phyloP scores from a whole-genome alignment of 2,888 invertebrate genomes.

The Ectemnius continuus region DNA sequence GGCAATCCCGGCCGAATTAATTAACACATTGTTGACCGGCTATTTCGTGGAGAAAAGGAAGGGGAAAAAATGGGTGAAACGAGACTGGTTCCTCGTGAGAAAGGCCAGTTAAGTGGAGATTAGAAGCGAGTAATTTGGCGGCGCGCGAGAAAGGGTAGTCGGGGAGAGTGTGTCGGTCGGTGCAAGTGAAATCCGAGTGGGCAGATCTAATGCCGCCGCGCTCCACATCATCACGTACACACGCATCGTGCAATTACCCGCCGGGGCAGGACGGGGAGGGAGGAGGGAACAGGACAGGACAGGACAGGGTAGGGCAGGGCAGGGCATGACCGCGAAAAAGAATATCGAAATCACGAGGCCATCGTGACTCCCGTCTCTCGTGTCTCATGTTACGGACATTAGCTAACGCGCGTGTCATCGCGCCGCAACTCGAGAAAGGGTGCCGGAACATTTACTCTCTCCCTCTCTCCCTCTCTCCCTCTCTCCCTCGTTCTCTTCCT shows the following conservation, averaged over 20 bases:
- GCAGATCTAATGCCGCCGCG: conserved; percentile 73
- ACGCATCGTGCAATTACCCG: conserved; percentile 39
- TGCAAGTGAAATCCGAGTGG: conserved; percentile 73
- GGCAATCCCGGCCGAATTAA: no score
- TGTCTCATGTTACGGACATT: conserved; percentile 62
- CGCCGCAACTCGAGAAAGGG: conserved; percentile 44
- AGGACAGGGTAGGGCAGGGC: conserved; percentile 29
- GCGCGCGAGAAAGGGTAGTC: conserved; percentile 23
- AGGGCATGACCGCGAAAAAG: conserved; percentile 32
- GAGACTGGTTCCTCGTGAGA: background rate
- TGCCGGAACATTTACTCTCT: conserved; percentile 16
- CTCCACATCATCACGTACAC: conserved; percentile 73
- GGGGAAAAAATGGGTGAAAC: no score
- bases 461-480: no score
- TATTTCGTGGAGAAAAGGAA: no score
- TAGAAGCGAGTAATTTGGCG: conserved; percentile 7
- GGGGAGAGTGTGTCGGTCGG: conserved; percentile 49
- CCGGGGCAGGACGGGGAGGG: conserved; percentile 15
- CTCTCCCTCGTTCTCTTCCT: no score
- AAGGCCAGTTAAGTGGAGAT: background rate
- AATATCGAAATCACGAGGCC: conserved; percentile 44
- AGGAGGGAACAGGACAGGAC: no score
- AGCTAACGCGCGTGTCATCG: conserved; percentile 71
- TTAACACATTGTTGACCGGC: no score
- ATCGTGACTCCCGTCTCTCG: conserved; percentile 49